A percentile compares a stretch with the other conserved stretches of the same genome.
Evolutionary conservation across 2,888 invertebrate genomes (phyloP).

Genomic region (Cerastis leucographa): DNA sequence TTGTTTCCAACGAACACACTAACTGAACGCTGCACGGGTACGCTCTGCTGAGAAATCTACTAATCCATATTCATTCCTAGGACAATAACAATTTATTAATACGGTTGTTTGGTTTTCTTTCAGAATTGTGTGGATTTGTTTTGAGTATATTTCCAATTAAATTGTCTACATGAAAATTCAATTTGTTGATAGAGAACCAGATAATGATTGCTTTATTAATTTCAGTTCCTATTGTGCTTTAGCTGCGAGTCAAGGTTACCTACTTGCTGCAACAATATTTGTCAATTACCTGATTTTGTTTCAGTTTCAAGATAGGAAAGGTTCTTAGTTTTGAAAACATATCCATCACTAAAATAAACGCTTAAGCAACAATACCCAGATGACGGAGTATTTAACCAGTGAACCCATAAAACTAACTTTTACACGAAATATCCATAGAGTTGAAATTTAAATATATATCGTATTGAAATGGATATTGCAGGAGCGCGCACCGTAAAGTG

Average conservation of each 20-base stretch:
- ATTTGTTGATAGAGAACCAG: background rate
- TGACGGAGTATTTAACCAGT: constrained; percentile 26
- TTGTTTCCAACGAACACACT: constrained; percentile 54
- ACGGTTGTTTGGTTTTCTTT: constrained; percentile 21
- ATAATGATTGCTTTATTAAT: background rate
- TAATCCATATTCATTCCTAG: constrained; percentile 53
- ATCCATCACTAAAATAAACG: constrained; percentile 1
- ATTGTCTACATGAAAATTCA: background rate
- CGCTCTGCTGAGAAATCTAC: constrained; percentile 32
- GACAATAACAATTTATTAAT: constrained; percentile 46
- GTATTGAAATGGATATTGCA: constrained; percentile 82
- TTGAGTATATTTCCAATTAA: background rate
- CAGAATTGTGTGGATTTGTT: background rate
- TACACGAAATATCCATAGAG: constrained; percentile 58
- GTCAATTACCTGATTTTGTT: background rate
- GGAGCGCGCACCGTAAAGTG: constrained; percentile 84
- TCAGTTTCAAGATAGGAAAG: background rate
- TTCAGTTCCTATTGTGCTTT: background rate
- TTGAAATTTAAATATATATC: constrained; percentile 79
- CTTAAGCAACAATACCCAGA: constrained; percentile 1
- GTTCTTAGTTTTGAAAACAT: background rate
- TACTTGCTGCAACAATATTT: background rate
- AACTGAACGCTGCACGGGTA: constrained; percentile 5
- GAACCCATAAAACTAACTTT: constrained; percentile 57
- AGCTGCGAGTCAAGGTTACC: background rate